Evolutionary conservation across 2,888 invertebrate genomes (phyloP), one percentile per base, ranked within the genome.

Genomic region (Athalia circularis): DNA sequence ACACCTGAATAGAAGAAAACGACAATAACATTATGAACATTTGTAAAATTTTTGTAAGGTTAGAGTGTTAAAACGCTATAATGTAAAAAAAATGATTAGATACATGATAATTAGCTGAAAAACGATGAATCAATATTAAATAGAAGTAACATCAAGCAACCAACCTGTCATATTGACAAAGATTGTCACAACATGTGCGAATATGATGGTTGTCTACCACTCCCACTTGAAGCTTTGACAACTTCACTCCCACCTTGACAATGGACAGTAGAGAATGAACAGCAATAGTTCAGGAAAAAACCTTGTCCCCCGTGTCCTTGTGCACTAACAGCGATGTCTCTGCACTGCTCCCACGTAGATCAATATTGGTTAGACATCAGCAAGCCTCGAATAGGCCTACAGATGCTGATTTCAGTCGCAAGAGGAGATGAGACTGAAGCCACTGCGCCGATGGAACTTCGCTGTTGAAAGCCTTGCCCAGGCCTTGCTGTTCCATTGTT

Each of bases 161-260:
- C 87, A 87, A 87, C 87, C 87, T 87, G 87, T 83, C 83, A 82
- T 75, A 84, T 82, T 82, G 85, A 85, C 85, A 87, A 82, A 85
- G 84, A 83, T 81, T 82, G 83, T 85, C 85, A 84, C 85, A 85
- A 83, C 83, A 76, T 82, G 84, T 65, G 67, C 59, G 65, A 70
- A 67, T 67, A 68, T 70, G 70, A 62, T 62, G 57, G 61, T 52
- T 62, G 75, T 50, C 62, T 75, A 75, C 64, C 74, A 74, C 59
- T 74, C 48, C 75, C 75, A 64, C 9, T 75, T 15, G 48, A 75
- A 75, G 62, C 15, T 75, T 75, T 75, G 59, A 75, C 43, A 48
- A 75, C 75, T 75, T 75, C 75, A 62, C 52, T 64, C 50, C 62
- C 62, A 75, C 75, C 75, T 50, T 75, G 62, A 75, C 15, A 52